Percentiles rank a stretch among this genome's conserved stretches.
These are phyloP conservation scores for Ommatoiulus sabulosus DNA, from an alignment of 2,888 invertebrate species.

Conservation along the genomic window DNA sequence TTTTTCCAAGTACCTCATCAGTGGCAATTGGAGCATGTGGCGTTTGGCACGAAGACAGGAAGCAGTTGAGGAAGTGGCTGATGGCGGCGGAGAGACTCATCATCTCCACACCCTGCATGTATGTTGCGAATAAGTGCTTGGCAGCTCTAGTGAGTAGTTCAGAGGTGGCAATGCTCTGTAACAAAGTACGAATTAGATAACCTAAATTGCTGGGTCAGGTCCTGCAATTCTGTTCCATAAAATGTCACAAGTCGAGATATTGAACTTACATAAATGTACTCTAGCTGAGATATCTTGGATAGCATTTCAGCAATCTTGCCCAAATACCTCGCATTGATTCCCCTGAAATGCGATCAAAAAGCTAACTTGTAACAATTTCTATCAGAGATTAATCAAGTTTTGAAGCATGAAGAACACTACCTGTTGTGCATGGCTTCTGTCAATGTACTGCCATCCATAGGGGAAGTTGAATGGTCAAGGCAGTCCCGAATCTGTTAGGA, in stretches of 20 bases:
- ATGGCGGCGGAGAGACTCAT: slow-evolving; percentile 91
- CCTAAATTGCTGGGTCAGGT: neutral
- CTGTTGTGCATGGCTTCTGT: slow-evolving; percentile 92
- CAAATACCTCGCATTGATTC: slow-evolving; percentile 96
- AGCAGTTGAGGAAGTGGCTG: slow-evolving; percentile 96
- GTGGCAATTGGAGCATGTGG: slow-evolving; percentile 77
- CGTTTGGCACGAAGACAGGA: slow-evolving; percentile 82
- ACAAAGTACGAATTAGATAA: neutral
- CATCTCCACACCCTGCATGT: slow-evolving; percentile 90
- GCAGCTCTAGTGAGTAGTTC: slow-evolving; percentile 90
- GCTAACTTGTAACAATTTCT: neutral
- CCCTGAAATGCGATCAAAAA: slow-evolving; percentile 69
- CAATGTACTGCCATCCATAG: slow-evolving; percentile 94
- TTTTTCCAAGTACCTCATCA: slow-evolving; percentile 73
- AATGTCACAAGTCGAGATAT: too few relatives aligned
- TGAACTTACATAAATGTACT: slow-evolving; percentile 74
- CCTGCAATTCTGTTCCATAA: neutral
- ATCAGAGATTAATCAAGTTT: neutral
- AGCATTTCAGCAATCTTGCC: slow-evolving; percentile 89
- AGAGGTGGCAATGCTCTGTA: slow-evolving; percentile 89
- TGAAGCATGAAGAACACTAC: slow-evolving; percentile 61
- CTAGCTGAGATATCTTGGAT: slow-evolving; percentile 80
- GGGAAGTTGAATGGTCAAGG: slow-evolving; percentile 89
- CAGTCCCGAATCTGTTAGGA: slow-evolving; percentile 82
- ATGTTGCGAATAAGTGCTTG: slow-evolving; percentile 93